phyloP scores from a whole-genome alignment of 2,797 vertebrate species.

The Tenualosa ilisha region DNA sequence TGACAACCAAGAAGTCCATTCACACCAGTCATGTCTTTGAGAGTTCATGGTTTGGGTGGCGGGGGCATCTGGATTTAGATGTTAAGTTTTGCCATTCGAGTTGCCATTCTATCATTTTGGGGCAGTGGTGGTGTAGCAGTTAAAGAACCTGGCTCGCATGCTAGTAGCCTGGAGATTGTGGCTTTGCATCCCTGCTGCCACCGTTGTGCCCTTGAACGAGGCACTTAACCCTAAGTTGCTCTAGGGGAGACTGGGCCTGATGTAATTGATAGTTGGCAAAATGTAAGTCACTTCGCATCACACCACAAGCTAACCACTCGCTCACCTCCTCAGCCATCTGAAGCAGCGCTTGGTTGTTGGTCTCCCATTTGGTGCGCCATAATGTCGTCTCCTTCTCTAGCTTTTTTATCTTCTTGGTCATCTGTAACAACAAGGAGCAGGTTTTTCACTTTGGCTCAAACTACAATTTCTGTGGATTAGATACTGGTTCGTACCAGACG shows the following conservation, averaged over 20 bases:
- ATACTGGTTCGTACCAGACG: not conserved
- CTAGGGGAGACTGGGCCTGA: no score
- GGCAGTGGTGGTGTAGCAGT: no score
- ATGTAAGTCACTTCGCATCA: no score
- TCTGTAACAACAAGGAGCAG: conserved; percentile 68
- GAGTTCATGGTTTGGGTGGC: no score
- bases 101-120: not conserved
- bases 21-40: not conserved
- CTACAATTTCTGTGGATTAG: not conserved
- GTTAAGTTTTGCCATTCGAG: not conserved
- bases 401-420: conserved; percentile 99
- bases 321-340: conserved; percentile 99
- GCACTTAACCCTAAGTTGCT: no score
- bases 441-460: not conserved
- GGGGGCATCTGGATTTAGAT: not conserved
- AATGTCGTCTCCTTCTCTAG: conserved; percentile 95
- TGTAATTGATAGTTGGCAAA: no score
- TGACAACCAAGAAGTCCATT: no score
- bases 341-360: conserved; percentile 95
- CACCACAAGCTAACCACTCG: not conserved
- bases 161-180: no score
- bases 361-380: conserved; percentile 98
- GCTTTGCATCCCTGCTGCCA: no score
- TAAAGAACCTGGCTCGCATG: no score
- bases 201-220: no score